phyloP scores from a whole-genome alignment of 2,797 vertebrate genomes.

The Clamator glandarius region DNA sequence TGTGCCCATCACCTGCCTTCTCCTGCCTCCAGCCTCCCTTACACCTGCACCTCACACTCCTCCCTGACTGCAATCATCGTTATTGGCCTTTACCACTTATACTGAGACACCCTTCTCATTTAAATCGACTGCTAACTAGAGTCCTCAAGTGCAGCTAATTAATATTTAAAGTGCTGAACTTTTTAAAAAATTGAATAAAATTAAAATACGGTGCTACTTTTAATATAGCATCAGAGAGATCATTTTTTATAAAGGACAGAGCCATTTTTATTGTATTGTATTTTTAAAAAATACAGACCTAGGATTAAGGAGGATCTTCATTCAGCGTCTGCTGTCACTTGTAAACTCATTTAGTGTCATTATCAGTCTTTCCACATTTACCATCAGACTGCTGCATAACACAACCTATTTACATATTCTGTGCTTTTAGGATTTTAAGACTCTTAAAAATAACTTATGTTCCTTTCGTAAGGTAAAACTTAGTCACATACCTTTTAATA shows the following conservation, averaged over 20 bases:
- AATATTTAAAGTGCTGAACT: not conserved
- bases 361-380: not conserved
- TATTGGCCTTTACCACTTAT: accelerated
- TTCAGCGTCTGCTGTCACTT: not conserved
- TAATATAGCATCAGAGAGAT: not conserved
- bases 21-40: not conserved
- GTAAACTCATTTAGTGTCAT: not conserved
- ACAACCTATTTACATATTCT: not conserved
- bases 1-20: no score
- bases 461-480: not conserved
- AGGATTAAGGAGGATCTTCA: not conserved
- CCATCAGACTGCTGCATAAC: not conserved
- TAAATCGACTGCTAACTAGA: not conserved
- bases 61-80: no score
- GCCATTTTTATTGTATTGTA: not conserved
- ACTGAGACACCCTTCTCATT: not conserved
- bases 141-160: not conserved
- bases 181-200: constrained; percentile 35
- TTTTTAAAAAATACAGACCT: not conserved
- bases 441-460: not conserved
- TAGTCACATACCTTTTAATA: not conserved
- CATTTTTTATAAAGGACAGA: not conserved
- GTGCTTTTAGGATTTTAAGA: not conserved
- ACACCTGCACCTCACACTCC: not conserved
- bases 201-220: not conserved